These are phyloP conservation scores for Diarsia rubi DNA, from an alignment of 2,888 invertebrate genomes.

Conservation along the genomic window DNA sequence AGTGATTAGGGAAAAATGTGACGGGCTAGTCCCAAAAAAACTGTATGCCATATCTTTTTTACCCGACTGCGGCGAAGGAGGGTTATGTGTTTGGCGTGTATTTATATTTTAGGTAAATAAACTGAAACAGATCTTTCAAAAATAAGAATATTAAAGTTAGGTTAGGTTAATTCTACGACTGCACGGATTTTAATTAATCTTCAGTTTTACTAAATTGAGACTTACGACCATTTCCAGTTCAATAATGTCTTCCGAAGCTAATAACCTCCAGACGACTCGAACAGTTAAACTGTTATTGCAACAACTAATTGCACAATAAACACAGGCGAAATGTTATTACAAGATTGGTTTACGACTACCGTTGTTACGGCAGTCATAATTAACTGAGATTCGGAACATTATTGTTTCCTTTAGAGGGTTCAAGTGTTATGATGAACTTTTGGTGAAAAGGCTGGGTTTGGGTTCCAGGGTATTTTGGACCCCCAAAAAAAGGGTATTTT, in stretches of 20 bases:
- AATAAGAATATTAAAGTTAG: not conserved
- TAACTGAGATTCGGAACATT: conserved; percentile 43
- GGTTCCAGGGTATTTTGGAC: not conserved
- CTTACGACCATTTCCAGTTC: conserved; percentile 10
- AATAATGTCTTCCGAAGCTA: conserved; percentile 46
- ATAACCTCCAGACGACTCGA: conserved; percentile 39
- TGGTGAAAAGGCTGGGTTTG: not conserved
- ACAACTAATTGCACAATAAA: conserved; percentile 57
- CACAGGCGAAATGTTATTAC: conserved; percentile 40
- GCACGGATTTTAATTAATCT: not conserved
- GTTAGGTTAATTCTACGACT: not conserved
- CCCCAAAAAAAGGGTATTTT: no score
- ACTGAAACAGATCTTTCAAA: not conserved
- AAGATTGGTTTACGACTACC: conserved; percentile 52
- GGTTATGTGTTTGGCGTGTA: no score
- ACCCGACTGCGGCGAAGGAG: no score
- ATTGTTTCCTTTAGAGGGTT: conserved; percentile 47
- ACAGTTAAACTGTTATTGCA: conserved; percentile 54
- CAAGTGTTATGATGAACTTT: conserved; percentile 9
- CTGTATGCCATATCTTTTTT: no score
- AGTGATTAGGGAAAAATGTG: no score
- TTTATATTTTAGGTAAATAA: not conserved
- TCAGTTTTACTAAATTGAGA: conserved; percentile 7
- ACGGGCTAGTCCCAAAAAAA: no score
- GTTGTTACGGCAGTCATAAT: conserved; percentile 24